Evolutionary conservation across 2,113 vertebrate genomes (phyloP), one percentile per base, ranked within the genome.

Genomic region (Rattus norvegicus): DNA sequence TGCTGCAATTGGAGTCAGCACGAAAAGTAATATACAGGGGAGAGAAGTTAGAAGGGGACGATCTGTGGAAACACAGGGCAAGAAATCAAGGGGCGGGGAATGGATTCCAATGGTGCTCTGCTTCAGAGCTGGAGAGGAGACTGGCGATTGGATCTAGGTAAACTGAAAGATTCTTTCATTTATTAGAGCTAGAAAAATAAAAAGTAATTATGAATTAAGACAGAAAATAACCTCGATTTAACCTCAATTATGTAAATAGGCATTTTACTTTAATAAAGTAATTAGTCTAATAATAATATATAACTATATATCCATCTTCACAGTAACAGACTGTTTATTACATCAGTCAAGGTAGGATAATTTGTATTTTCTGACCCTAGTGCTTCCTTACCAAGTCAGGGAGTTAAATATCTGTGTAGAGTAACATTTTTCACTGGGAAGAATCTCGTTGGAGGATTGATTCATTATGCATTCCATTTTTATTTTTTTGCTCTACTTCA

Each of bases 381-480:
- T 59, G 91, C 20, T 63, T 89, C 77, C 86, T 94, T 36, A 65
- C 36, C 69, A 91, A 81, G 59, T 83, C 47, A 70, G 33, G 30
- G 3, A 90, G 85, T 79, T 93, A 96, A 97, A 59, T 80, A 93
- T 70, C 54, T 84, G 75, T 86, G 93, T 84, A 73, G 24, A 95
- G 47, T 63, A 95, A 93, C 7, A 22, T 93, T 87, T 96, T 84
- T 63, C 43, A 56, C 89, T 63, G 28, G 56, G 59, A 47, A 90
- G 49, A 59, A 93, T 36, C 67, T 95, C 54, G 13, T 59, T 92
- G 88, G 88, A 92, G 24, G 85, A 96, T 86, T 72, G 22, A 91
- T 96, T 96, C 24, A 36, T 96, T 92, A 73, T 39, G 76, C 22
- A 19, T 95, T 92, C 67, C 36, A 56, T 86, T 96, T 95, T 97